Evolutionary conservation across 2,888 invertebrate species (phyloP), one percentile per base, ranked within the genome.

Genomic region (Trissolcus brochymenae): DNA sequence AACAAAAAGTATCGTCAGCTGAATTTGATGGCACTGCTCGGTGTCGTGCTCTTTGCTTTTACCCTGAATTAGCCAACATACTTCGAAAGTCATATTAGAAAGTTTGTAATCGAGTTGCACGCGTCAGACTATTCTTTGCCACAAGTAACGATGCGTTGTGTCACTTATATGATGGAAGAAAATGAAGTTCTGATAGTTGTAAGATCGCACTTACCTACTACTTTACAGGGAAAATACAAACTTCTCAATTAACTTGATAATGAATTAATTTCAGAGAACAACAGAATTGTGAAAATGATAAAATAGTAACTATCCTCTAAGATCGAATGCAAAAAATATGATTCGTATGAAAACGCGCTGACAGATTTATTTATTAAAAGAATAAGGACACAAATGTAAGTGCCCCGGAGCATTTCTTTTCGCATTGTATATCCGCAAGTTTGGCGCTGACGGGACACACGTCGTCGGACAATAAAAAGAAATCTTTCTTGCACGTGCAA

Each of bases 81-180:
- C 35, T 60, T 72, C 16, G 21, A 41, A 41, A 59, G 56, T 29
- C 35, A 54, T 57, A 56, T 74, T 67, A 67, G 56, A 19, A 67
- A 74, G 66, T 74, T 74, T 11, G 51, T 67, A 62, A 74, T 67
- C 43, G 61, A 74, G 61, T 74, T 67, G 56, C 49, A 43, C 19
- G 56, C 61, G 51, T 61, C 61, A 51, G 50, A 46, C 66, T 60
- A 61, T 73, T 66, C 49, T 73, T 73, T 73, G 43, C 41, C 60
- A 50, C 73, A 25, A 61, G 60, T 61, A 73, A 65, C 72, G 72
- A 70, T 61, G 73, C 56, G 56, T 56, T 54, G 73, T 56, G 29
- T 67, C 61, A 65, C 64, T 71, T 64, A 53, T 51, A 35, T 46
- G 60, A 43, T 55, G 54, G 65, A 72, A 66, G 41, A 13, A 73